These are phyloP conservation scores for Leucophora obtusa DNA, from an alignment of 2,888 invertebrate genomes.

Conservation along the genomic window DNA sequence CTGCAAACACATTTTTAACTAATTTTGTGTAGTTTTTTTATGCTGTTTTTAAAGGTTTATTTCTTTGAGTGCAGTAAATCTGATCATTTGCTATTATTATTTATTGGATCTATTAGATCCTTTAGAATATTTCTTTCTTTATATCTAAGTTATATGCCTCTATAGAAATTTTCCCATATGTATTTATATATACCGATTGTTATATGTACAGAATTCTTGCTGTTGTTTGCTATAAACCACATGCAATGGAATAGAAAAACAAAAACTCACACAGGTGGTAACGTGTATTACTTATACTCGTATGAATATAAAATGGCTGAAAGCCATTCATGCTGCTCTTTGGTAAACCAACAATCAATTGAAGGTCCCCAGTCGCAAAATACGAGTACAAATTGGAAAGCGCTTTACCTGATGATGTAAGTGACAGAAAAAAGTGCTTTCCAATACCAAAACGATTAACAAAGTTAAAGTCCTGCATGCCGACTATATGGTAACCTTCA, in stretches of 20 bases:
- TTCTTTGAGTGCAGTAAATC: too few species aligned
- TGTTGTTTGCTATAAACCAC: background rate
- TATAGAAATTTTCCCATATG: background rate
- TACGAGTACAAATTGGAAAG: too few species aligned
- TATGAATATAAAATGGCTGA: background rate
- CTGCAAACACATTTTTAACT: too few species aligned
- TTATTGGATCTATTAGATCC: too few species aligned
- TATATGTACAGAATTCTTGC: background rate
- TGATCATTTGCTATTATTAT: too few species aligned
- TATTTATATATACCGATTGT: background rate
- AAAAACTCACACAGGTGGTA: slow-evolving; percentile 4
- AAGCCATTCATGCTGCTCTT: background rate
- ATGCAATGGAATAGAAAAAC: background rate
- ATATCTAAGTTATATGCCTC: background rate
- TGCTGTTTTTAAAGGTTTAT: too few species aligned
- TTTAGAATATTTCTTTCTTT: background rate
- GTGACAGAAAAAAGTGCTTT: too few species aligned
- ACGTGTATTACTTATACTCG: background rate
- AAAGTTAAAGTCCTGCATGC: too few species aligned
- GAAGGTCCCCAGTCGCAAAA: background rate
- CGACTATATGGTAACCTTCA: too few species aligned
- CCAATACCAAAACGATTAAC: too few species aligned
- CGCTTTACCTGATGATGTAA: too few species aligned
- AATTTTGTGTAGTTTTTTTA: too few species aligned
- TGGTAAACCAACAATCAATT: background rate